Conservation (phyloP, 2,888 invertebrate genomes). For the Dorcus parallelipipedus region DNA sequence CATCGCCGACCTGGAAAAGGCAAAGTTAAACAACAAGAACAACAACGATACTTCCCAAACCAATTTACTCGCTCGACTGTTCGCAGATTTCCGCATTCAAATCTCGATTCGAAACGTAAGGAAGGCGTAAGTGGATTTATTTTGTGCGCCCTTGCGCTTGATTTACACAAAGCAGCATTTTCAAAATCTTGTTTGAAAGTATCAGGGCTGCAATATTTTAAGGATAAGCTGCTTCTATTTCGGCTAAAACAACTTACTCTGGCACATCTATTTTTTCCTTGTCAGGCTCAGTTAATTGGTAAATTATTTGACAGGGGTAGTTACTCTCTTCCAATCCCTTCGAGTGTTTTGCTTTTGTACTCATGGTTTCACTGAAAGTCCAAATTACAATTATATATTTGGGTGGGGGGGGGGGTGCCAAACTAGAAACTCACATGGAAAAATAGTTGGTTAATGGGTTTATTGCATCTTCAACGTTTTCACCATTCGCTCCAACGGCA, state of each 20-base stretch:
- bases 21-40: not conserved
- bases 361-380: slow-evolving; percentile 17
- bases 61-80: slow-evolving; percentile 72
- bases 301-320: slow-evolving; percentile 19
- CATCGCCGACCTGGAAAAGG: slow-evolving; percentile 61
- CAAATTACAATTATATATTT: not conserved
- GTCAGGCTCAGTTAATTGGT: slow-evolving; percentile 20
- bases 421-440: slow-evolving; percentile 11
- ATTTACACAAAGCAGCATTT: slow-evolving; percentile 1
- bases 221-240: not conserved
- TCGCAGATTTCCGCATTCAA: slow-evolving; percentile 82
- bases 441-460: slow-evolving; percentile 19
- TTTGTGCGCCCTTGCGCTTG: slow-evolving; percentile 29
- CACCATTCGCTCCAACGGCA: slow-evolving; percentile 19
- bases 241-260: slow-evolving; percentile 3
- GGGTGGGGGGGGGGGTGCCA: not conserved
- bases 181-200: slow-evolving; percentile 7
- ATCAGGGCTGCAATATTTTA: slow-evolving; percentile 11
- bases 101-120: slow-evolving; percentile 76
- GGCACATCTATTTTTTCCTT: slow-evolving; percentile 7
- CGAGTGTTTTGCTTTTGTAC: slow-evolving; percentile 10
- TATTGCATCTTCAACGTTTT: slow-evolving; percentile 16
- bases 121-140: slow-evolving; percentile 41
- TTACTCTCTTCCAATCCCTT: slow-evolving; percentile 13
- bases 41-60: slow-evolving; percentile 5